Evolutionary conservation across 2,113 vertebrate genomes (phyloP).

Genomic region (Felis chaus): DNA sequence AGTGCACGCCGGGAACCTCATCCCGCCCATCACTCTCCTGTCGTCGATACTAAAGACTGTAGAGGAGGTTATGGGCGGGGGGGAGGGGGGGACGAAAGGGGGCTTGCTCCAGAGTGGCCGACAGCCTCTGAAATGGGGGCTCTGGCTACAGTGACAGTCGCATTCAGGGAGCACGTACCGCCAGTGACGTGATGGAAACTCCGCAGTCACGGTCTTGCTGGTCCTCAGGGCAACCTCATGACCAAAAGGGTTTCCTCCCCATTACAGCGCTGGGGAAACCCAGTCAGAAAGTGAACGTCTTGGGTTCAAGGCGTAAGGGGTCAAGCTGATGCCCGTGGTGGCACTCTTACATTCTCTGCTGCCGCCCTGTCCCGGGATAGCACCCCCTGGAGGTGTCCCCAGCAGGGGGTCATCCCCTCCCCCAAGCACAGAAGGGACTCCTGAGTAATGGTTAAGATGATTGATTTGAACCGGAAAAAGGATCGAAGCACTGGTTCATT

Average conservation of each 20-base stretch:
- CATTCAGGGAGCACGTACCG: rapidly evolving
- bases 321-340: background rate
- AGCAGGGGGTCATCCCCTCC: background rate
- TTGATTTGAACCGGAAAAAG: no score
- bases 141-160: background rate
- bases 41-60: rapidly evolving
- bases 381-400: background rate
- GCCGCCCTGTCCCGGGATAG: background rate
- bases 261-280: background rate
- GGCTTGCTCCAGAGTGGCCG: background rate
- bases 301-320: background rate
- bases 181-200: background rate
- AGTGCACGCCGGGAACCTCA: rapidly evolving
- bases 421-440: background rate
- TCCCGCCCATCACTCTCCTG: background rate
- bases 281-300: background rate
- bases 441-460: rapidly evolving
- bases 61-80: rapidly evolving
- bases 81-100: background rate
- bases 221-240: no score
- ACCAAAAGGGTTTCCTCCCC: background rate
- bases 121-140: background rate
- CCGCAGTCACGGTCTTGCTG: background rate
- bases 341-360: no score
- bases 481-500: no score